These are phyloP conservation scores for Chalcosyrphus nemorum DNA, from an alignment of 2,888 invertebrate species.

Conservation along the genomic window DNA sequence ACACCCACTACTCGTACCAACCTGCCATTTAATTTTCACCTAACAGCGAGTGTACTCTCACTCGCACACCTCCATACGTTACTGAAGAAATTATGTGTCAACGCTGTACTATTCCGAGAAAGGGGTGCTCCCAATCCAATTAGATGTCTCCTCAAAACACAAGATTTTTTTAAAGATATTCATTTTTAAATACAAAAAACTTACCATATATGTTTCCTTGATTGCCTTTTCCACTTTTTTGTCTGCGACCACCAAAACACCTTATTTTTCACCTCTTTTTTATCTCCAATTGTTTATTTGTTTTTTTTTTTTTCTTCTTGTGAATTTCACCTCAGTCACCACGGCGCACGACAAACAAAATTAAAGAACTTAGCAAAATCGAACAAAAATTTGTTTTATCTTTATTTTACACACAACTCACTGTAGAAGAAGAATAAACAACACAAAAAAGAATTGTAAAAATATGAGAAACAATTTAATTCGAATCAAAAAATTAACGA, in stretches of 20 bases:
- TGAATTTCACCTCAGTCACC: neutral
- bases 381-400: neutral
- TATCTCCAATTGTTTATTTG: neutral
- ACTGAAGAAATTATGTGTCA: too few species aligned
- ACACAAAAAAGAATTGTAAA: neutral
- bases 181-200: neutral
- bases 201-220: constrained; percentile 31
- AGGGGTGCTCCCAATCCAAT: too few species aligned
- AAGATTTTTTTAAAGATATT: too few species aligned
- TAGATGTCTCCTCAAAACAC: too few species aligned
- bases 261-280: neutral
- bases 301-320: neutral
- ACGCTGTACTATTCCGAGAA: too few species aligned
- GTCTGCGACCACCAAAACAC: neutral
- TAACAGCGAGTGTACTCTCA: too few species aligned
- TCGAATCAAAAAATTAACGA: too few species aligned
- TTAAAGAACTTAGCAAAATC: neutral
- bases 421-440: neutral
- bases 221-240: neutral
- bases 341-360: neutral
- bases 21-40: too few species aligned
- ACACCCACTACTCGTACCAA: too few species aligned
- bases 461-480: neutral
- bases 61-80: too few species aligned
- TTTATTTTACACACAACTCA: constrained; percentile 6